Conservation (phyloP, 2,797 vertebrate species). For the Astyanax mexicanus region DNA sequence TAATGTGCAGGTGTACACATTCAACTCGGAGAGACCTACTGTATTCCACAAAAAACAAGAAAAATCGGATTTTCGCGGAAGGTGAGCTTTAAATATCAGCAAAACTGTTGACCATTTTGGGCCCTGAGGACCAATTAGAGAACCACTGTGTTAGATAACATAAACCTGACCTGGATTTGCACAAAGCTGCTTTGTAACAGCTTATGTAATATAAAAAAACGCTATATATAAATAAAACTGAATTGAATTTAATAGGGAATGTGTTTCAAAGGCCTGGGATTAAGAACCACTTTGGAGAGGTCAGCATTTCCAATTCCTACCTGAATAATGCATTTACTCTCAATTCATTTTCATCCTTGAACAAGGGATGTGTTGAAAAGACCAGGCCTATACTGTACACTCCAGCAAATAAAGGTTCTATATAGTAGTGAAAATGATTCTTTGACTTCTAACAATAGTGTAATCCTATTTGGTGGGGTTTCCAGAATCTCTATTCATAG, state of each 20-base stretch:
- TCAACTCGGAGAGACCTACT: too few species aligned
- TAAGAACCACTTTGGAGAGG: neutral
- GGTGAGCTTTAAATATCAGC: too few species aligned
- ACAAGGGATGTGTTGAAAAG: neutral
- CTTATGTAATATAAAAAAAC: neutral
- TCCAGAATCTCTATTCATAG: too few species aligned
- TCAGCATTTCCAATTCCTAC: neutral
- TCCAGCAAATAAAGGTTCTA: too few species aligned
- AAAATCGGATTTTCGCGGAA: too few species aligned
- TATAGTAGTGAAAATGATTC: too few species aligned
- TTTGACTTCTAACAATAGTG: too few species aligned
- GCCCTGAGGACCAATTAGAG: neutral
- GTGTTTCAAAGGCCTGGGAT: neutral
- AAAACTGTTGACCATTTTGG: too few species aligned
- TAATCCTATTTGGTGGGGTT: too few species aligned
- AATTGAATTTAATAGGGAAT: neutral
- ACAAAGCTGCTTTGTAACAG: neutral
- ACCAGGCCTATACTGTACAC: neutral
- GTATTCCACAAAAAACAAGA: too few species aligned
- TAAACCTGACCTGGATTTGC: neutral
- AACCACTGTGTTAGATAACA: neutral
- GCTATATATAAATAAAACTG: neutral
- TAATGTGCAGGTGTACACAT: too few species aligned
- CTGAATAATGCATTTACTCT: neutral
- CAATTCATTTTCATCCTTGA: neutral